A percentile compares a stretch with the other conserved stretches of the same genome.
Evolutionary conservation across 2,888 invertebrate species (phyloP).

Genomic region (Papilio protenor): DNA sequence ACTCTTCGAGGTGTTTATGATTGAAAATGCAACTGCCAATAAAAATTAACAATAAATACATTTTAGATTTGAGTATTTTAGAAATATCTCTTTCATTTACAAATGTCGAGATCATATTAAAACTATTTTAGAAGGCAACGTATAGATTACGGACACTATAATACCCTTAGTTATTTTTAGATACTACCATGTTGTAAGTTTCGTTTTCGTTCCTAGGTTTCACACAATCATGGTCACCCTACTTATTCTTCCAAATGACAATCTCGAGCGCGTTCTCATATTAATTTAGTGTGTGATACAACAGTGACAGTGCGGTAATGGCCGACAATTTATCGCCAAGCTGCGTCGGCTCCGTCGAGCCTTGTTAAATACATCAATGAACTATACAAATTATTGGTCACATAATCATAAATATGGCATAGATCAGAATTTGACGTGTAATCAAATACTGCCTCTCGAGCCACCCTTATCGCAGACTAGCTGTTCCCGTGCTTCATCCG

Average conservation of each 20-base stretch:
- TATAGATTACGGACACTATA: background rate
- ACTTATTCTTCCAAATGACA: constrained; percentile 65
- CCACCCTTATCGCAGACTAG: background rate
- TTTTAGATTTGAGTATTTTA: background rate
- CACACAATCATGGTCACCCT: constrained; percentile 48
- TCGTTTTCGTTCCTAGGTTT: background rate
- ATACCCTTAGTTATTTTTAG: background rate
- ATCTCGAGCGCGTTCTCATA: constrained; percentile 75
- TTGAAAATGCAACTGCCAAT: background rate
- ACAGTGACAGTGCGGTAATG: constrained; percentile 74
- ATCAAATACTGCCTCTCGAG: background rate
- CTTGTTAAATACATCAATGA: constrained; percentile 42
- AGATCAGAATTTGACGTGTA: constrained; percentile 4
- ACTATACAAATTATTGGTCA: constrained; percentile 8
- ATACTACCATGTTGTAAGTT: too few species aligned
- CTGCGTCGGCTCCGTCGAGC: constrained; percentile 50
- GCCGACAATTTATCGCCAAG: constrained; percentile 67
- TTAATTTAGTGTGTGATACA: constrained; percentile 73
- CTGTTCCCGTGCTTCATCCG: too few species aligned
- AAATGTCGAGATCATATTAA: background rate
- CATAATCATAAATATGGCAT: background rate
- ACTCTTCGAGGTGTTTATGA: background rate
- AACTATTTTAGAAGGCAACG: background rate
- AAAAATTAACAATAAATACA: background rate
- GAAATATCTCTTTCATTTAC: background rate